Conservation (phyloP, 2,797 vertebrate genomes). For the Ptychobarbus kaznakovi region DNA sequence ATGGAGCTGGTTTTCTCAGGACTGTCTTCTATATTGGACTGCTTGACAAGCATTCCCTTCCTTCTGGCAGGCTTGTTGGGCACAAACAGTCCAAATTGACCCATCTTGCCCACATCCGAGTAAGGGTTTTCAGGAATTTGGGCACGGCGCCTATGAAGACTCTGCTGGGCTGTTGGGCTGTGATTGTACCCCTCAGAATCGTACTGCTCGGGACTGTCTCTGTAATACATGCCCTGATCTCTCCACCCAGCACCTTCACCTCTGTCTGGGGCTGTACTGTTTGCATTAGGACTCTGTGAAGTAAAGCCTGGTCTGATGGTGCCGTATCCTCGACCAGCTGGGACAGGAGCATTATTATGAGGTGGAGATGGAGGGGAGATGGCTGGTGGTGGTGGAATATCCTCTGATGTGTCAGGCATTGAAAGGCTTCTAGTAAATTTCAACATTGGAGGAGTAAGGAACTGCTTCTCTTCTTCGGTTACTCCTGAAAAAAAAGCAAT, state of each 20-base stretch:
- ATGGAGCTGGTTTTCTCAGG: conserved; percentile 89
- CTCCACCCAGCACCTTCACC: conserved; percentile 78
- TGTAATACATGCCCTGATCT: conserved; percentile 82
- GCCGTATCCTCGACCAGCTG: conserved; percentile 82
- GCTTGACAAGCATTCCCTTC: conserved; percentile 91
- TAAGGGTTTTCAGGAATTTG: conserved; percentile 88
- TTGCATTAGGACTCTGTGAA: conserved; percentile 80
- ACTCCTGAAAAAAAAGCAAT: conserved; percentile 75
- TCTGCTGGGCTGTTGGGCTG: conserved; percentile 76
- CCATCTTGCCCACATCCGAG: conserved; percentile 80
- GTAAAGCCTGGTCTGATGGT: conserved; percentile 81
- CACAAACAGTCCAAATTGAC: conserved; percentile 82
- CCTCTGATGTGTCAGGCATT: conserved; percentile 92
- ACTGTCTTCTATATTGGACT: conserved; percentile 89
- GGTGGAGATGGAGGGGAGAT: conserved; percentile 87
- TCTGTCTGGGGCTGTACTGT: conserved; percentile 62
- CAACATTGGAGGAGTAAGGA: conserved; percentile 89
- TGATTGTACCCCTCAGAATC: conserved; percentile 70
- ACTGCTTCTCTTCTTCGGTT: conserved; percentile 89
- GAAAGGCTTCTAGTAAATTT: conserved; percentile 93
- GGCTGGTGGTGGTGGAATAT: conserved; percentile 88
- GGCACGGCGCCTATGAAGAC: conserved; percentile 82
- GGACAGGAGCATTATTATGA: conserved; percentile 85
- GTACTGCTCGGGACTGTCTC: conserved; percentile 83
- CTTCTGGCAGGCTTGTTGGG: conserved; percentile 85